These are phyloP conservation scores for Protobothrops mucrosquamatus DNA, from an alignment of 2,113 vertebrate species.

Conservation along the genomic window DNA sequence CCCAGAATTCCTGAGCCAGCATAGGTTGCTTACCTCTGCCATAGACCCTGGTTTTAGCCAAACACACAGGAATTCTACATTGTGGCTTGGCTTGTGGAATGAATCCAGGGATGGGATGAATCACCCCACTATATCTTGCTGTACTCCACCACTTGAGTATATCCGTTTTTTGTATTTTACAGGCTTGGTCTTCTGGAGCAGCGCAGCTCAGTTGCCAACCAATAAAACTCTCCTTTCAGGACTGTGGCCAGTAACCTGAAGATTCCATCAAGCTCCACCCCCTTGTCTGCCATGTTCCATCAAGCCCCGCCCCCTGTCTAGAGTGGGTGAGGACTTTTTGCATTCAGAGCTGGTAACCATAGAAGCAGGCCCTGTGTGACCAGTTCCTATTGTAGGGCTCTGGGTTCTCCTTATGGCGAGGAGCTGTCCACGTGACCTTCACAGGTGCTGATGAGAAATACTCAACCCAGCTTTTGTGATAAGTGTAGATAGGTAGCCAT, in stretches of 20 bases:
- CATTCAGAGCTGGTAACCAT: constrained; percentile 1
- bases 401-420: background rate
- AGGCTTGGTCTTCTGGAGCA: background rate
- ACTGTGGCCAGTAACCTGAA: background rate
- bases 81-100: background rate
- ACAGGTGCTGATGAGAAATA: background rate
- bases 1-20: too few species aligned
- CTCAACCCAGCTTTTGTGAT: background rate
- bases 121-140: background rate
- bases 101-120: background rate
- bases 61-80: background rate
- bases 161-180: background rate
- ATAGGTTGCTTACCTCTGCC: too few species aligned
- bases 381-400: background rate
- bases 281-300: background rate
- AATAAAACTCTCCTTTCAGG: background rate
- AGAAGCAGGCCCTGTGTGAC: background rate
- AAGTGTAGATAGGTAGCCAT: background rate
- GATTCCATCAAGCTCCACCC: background rate
- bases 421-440: background rate
- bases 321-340: background rate
- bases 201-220: background rate
- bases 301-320: background rate
- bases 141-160: background rate
- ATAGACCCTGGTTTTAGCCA: background rate